Evolutionary conservation across 2,888 invertebrate species (phyloP).

Genomic region (Pomacea canaliculata): DNA sequence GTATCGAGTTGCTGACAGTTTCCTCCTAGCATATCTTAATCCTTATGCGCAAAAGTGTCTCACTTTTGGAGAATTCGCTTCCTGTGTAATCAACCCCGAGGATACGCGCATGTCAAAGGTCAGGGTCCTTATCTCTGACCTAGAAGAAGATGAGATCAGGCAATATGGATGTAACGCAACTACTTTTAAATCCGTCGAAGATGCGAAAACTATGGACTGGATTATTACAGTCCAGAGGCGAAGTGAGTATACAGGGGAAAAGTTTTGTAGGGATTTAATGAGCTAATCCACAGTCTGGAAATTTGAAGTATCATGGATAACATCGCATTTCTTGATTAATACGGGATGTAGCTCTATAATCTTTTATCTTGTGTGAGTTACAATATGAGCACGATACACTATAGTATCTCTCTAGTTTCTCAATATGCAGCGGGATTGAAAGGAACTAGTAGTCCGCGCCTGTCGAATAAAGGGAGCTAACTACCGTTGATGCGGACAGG

Average conservation of each 20-base stretch:
- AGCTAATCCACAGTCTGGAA: not conserved
- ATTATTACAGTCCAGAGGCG: slow-evolving; percentile 4
- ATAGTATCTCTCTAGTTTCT: no score
- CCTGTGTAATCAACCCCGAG: not conserved
- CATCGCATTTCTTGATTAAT: not conserved
- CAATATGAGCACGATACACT: not conserved
- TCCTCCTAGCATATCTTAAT: slow-evolving; percentile 5
- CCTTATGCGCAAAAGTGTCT: slow-evolving; percentile 6
- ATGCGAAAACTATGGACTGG: not conserved
- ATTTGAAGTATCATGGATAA: not conserved
- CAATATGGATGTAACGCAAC: slow-evolving; percentile 16
- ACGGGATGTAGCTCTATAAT: not conserved
- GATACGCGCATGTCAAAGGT: slow-evolving; percentile 7
- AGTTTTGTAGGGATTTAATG: not conserved
- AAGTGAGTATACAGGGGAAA: not conserved
- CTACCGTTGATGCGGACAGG: not conserved
- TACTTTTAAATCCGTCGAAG: slow-evolving; percentile 10
- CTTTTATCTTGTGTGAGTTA: not conserved
- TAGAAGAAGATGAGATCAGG: not conserved
- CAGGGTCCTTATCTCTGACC: slow-evolving; percentile 9
- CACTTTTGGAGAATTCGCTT: slow-evolving; percentile 11
- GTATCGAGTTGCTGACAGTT: not conserved
- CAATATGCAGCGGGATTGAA: not conserved
- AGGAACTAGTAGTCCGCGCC: not conserved
- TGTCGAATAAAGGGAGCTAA: slow-evolving; percentile 5